phyloP scores from a whole-genome alignment of 1,140 invertebrate genomes.

The Drosophila subobscura region DNA sequence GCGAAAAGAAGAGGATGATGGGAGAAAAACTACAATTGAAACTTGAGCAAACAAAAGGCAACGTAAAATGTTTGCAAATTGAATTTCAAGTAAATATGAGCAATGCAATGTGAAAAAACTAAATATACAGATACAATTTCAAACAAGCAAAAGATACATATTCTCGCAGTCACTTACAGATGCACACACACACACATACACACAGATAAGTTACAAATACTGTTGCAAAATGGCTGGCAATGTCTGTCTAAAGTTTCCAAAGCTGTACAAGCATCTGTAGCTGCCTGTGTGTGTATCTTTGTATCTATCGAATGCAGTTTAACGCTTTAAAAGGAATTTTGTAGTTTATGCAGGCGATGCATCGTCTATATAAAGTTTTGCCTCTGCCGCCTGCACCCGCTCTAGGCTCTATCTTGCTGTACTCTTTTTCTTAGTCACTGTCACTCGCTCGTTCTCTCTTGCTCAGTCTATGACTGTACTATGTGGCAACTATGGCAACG shows the following conservation, averaged over 20 bases:
- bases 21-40: constrained; percentile 56
- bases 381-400: constrained; percentile 11
- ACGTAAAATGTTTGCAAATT: constrained; percentile 67
- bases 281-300: constrained; percentile 41
- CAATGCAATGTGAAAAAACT: constrained; percentile 54
- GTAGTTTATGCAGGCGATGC: constrained; percentile 76
- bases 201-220: constrained; percentile 9
- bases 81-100: constrained; percentile 67
- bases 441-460: constrained; percentile 9
- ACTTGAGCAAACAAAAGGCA: constrained; percentile 66
- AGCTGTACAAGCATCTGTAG: constrained; percentile 9
- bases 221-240: constrained; percentile 5
- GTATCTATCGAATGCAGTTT: constrained; percentile 79
- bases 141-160: constrained; percentile 7
- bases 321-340: constrained; percentile 79
- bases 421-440: background rate
- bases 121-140: constrained; percentile 32
- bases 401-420: no score
- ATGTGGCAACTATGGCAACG: constrained; percentile 60
- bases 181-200: constrained; percentile 17
- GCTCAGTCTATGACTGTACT: constrained; percentile 70
- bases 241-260: constrained; percentile 24
- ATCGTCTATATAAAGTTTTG: constrained; percentile 62
- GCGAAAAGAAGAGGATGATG: background rate
- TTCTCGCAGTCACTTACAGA: constrained; percentile 8